Conservation (phyloP, 1,140 invertebrate genomes). For the Chionoecetes opilio region DNA sequence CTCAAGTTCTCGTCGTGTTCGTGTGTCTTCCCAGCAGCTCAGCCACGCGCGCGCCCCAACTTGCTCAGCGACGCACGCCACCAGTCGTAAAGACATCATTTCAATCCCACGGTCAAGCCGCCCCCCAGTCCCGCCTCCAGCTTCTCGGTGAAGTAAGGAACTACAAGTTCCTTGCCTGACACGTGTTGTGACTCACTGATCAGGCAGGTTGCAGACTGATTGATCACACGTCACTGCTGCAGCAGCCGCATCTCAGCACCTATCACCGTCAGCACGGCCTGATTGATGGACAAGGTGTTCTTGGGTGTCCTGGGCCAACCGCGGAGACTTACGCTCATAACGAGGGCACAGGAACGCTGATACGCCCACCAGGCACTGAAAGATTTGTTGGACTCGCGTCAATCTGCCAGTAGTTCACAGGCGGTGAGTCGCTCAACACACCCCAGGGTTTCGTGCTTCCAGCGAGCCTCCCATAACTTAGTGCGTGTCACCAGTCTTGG, state of each 20-base stretch:
- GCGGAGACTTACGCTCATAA: neutral
- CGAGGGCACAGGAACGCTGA: neutral
- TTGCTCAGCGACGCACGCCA: neutral
- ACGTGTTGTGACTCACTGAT: neutral
- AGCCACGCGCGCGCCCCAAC: neutral
- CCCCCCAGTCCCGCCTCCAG: too few relatives aligned
- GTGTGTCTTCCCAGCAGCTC: too few relatives aligned
- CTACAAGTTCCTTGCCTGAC: neutral
- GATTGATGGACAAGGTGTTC: neutral
- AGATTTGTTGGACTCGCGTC: neutral
- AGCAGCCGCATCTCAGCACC: neutral
- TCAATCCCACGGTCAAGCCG: neutral
- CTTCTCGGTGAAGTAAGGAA: too few relatives aligned
- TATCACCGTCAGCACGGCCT: neutral
- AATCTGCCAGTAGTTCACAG: neutral
- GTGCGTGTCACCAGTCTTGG: neutral
- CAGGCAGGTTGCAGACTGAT: neutral
- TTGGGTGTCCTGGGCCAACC: neutral
- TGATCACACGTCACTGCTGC: neutral
- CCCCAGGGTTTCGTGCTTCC: neutral
- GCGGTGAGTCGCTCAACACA: neutral
- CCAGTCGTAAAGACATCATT: neutral
- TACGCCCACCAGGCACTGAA: neutral
- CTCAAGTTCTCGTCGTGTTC: conserved; percentile 30
- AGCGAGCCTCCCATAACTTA: neutral